Conservation (phyloP, 2,888 invertebrate genomes). For the Tenodera sinensis region DNA sequence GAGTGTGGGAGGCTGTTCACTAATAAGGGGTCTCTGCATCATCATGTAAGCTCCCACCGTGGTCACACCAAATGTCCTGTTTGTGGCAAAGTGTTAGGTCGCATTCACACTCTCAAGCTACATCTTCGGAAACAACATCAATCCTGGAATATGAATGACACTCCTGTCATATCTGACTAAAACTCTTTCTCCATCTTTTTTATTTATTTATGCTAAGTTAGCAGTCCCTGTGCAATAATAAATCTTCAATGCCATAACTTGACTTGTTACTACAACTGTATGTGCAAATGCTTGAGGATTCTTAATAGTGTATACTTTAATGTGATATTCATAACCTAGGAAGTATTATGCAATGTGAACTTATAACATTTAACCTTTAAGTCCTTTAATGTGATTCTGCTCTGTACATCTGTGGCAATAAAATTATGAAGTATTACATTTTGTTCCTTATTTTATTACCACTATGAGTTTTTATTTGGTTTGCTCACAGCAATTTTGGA, state of each 20-base stretch:
- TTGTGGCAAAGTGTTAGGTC: constrained; percentile 37
- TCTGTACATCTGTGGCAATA: neutral
- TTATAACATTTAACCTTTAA: neutral
- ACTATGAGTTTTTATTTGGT: neutral
- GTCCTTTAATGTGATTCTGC: neutral
- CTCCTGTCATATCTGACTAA: neutral
- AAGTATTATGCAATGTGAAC: neutral
- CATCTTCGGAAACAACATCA: neutral
- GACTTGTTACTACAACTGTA: neutral
- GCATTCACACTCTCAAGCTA: constrained; percentile 18
- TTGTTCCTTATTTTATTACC: neutral
- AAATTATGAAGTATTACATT: neutral
- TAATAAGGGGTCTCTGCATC: constrained; percentile 23
- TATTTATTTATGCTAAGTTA: neutral
- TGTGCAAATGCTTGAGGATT: neutral
- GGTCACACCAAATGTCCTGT: constrained; percentile 50
- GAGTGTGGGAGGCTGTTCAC: constrained; percentile 28
- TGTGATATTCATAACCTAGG: neutral
- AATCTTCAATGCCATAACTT: neutral
- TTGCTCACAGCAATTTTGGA: neutral
- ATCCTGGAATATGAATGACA: neutral
- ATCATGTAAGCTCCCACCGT: constrained; percentile 39
- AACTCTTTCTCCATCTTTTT: neutral
- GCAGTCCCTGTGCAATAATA: neutral
- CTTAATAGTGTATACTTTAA: neutral